A percentile compares a stretch with the other conserved stretches of the same genome.
phyloP scores from a whole-genome alignment of 1,140 invertebrate species.

The Spodoptera frugiperda region DNA sequence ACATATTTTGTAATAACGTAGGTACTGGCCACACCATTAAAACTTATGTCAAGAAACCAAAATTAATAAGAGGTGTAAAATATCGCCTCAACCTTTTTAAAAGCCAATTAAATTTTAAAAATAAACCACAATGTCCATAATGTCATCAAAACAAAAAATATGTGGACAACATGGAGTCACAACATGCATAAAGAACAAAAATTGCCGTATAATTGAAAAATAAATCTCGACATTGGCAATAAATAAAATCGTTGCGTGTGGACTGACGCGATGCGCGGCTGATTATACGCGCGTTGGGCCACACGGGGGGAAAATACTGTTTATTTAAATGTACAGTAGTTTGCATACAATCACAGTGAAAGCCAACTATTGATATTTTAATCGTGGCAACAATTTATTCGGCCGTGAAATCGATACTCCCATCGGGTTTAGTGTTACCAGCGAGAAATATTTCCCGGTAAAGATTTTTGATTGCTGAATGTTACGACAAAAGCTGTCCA shows the following conservation, averaged over 20 bases:
- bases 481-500: slow-evolving; percentile 21
- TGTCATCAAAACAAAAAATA: slow-evolving; percentile 20
- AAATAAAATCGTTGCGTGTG: slow-evolving; percentile 40
- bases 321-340: slow-evolving; percentile 75
- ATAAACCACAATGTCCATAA: background rate
- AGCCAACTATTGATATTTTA: slow-evolving; percentile 80
- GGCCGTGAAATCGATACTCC: slow-evolving; percentile 71
- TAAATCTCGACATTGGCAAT: slow-evolving; percentile 24
- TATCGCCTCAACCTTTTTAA: background rate
- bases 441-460: slow-evolving; percentile 29
- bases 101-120: slow-evolving; percentile 27
- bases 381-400: slow-evolving; percentile 72
- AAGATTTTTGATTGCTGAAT: slow-evolving; percentile 31
- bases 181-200: slow-evolving; percentile 39
- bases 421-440: slow-evolving; percentile 37
- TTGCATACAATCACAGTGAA: slow-evolving; percentile 82
- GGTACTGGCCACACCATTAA: too few relatives aligned
- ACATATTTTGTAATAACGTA: too few relatives aligned
- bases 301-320: slow-evolving; percentile 65
- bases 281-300: slow-evolving; percentile 24
- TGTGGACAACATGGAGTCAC: slow-evolving; percentile 20
- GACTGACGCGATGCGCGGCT: background rate
- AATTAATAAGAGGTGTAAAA: too few relatives aligned
- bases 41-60: too few relatives aligned
- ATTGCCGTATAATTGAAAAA: slow-evolving; percentile 45